Evolutionary conservation across 2,113 vertebrate species (phyloP), one percentile per base, ranked within the genome.

Genomic region (Promerops cafer): DNA sequence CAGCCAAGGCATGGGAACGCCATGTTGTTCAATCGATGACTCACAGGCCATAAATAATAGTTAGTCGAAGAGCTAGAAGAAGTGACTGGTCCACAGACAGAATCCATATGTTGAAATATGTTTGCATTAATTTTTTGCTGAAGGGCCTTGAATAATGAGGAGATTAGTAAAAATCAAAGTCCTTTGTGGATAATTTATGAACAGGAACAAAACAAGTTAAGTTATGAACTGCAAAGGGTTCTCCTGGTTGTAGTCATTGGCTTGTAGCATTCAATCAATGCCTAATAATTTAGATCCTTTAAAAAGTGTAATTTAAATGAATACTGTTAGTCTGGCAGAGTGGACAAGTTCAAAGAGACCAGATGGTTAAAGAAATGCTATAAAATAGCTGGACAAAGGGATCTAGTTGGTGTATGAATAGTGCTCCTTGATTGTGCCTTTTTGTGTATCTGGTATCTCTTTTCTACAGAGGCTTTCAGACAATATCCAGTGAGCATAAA

Each of bases 111-210:
- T 19, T 85, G 94, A 96, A 95, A 82, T 79, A 89, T 30, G 57
- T 57, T 91, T 84, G 44, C 74, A 85, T 68, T 89, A 81, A 44
- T 87, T 88, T 93, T 92, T 92, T 89, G 21, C 52, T 5, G 3
- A 94, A 71, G 37, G 60, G 12, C 14, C 23, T 87, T 94, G 93
- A 97, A 89, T 93, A 95, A 95, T 91, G 93, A 94, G 30, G 56
- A 79, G 78, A 95, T 94, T 91, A 96, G 81, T 72, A 89, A 94
- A 95, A 96, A 85, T 95, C 89, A 49, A 95, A 95, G 81, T 89
- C 49, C 53, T 84, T 84, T 82, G 45, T 65, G 78, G 88, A 39
- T 95, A 94, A 95, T 76, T 89, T 93, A 95, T 95, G 83, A 94
- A 82, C 30, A 93, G 57, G 40, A 94, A 68, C 42, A 86, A 87